Evolutionary conservation across 1,140 invertebrate species (phyloP).

Genomic region (Teleogryllus occipitalis): DNA sequence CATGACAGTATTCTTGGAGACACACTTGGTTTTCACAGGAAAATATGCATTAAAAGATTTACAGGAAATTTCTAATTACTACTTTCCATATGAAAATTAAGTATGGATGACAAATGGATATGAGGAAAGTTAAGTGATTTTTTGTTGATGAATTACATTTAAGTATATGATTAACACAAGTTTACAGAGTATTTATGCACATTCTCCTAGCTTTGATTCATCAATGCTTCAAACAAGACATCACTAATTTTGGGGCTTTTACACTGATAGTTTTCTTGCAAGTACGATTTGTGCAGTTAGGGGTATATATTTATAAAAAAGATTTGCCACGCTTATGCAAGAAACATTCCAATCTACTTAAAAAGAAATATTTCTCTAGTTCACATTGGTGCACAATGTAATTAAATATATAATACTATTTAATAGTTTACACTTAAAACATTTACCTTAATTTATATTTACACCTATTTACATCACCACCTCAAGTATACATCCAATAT

Average conservation of each 20-base stretch:
- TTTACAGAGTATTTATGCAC: background rate
- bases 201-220: background rate
- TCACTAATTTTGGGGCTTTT: too few species aligned
- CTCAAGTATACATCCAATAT: background rate
- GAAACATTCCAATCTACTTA: background rate
- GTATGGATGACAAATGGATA: background rate
- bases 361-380: background rate
- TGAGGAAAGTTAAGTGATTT: background rate
- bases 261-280: too few species aligned
- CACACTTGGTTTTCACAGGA: background rate
- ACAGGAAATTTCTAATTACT: background rate
- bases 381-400: background rate
- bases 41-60: background rate
- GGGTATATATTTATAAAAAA: background rate
- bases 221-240: too few species aligned
- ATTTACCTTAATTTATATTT: conserved; percentile 13
- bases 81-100: conserved; percentile 3
- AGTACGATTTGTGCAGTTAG: background rate
- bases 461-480: conserved; percentile 12
- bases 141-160: background rate
- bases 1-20: background rate
- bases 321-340: background rate
- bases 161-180: background rate
- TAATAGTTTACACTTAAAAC: conserved; percentile 11
- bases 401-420: conserved; percentile 13